Conservation (phyloP, 1,140 invertebrate genomes). For the Chlorops oryzae region DNA sequence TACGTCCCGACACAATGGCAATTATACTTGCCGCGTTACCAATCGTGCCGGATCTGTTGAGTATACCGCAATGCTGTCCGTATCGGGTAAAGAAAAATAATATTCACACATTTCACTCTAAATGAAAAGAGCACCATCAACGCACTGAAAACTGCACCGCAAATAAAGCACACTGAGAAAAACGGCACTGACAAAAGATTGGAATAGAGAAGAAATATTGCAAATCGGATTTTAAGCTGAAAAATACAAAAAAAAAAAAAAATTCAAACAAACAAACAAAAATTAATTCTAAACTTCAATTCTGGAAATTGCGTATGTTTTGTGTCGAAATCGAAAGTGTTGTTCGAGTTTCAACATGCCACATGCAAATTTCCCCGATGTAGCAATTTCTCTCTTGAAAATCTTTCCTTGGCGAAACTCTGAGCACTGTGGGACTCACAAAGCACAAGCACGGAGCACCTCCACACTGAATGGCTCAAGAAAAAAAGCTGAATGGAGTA, state of each 20-base stretch:
- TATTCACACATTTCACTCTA: background rate
- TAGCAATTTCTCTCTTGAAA: too few species aligned
- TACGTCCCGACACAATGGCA: conserved; percentile 57
- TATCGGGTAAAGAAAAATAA: conserved; percentile 55
- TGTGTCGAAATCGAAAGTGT: too few species aligned
- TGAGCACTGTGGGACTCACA: too few species aligned
- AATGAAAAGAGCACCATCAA: background rate
- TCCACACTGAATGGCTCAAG: too few species aligned
- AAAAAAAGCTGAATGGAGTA: too few species aligned
- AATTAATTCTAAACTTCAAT: too few species aligned
- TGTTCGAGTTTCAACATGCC: too few species aligned
- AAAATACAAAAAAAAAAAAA: background rate
- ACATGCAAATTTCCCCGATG: too few species aligned
- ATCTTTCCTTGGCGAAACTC: too few species aligned
- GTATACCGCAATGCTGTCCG: conserved; percentile 58
- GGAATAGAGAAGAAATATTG: background rate
- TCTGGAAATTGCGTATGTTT: too few species aligned
- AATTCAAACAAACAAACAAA: background rate
- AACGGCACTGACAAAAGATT: background rate
- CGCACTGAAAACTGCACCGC: background rate
- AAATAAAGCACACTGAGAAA: background rate
- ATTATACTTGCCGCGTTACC: conserved; percentile 60
- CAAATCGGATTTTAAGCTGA: background rate
- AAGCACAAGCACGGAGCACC: too few species aligned
- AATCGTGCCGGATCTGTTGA: conserved; percentile 56